Evolutionary conservation across 1,140 invertebrate genomes (phyloP), one percentile per base, ranked within the genome.

Genomic region (Lepidurus couesii): DNA sequence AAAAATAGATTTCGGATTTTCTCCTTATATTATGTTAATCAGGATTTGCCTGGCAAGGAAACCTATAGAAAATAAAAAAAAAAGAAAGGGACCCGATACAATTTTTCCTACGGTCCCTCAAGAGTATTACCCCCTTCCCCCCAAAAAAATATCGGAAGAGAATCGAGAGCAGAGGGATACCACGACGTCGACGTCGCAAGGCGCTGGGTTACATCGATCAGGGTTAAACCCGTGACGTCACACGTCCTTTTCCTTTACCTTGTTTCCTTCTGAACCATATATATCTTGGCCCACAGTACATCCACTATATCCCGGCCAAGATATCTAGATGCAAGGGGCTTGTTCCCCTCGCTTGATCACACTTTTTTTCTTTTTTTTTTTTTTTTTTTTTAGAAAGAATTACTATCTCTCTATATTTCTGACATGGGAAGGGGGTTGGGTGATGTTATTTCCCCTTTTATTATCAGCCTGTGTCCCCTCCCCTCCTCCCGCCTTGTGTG

Each of bases 401-500:
- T 11, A 2, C 10, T 11, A 47, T 10, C 16, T 16, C 10, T 47
- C 45, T 47, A 47, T 47, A 65, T 5, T 65, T 65, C 53, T 16
- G 16, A 21, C n/a, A 13, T n/a, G n/a, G 21, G 16, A 65, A 13
- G 53, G 53, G 53, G 53, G 53, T 65, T 65, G 75, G 75, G 75
- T 76, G 75, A 47, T 77, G 34, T 65, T 42, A 45, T 53, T 77
- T 42, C 42, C 76, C 44, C 76, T 65, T 47, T 44, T 77, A 34
- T 43, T 47, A 47, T 34, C 42, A 45, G 24, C 7, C 65, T 77
- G 76, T 45, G 42, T 65, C 45, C 65, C 44, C 76, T 45, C 44
- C 44, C 42, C 34, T 42, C 42, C 24, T 45, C 42, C 44, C 44
- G 42, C 44, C 75, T n/a, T 42, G 34, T 42, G 10, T 44, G 42